A percentile compares a stretch with the other conserved stretches of the same genome.
These are phyloP conservation scores for Linepithema humile DNA, from an alignment of 1,140 invertebrate genomes.

Conservation along the genomic window DNA sequence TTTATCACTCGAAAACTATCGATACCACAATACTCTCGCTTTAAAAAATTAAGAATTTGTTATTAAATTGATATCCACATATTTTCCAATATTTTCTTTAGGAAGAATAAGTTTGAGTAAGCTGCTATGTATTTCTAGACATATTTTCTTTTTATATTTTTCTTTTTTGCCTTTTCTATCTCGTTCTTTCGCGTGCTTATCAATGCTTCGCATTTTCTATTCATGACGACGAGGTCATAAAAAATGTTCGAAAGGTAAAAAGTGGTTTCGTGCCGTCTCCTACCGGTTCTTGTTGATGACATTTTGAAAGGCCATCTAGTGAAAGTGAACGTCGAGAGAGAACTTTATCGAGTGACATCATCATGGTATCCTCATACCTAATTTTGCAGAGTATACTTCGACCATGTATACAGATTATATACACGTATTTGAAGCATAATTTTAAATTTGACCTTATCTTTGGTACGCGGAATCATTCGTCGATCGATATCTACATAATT, in stretches of 20 bases:
- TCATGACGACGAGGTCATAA: constrained; percentile 35
- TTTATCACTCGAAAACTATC: no score
- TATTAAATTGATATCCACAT: no score
- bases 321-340: constrained; percentile 67
- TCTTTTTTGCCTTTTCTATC: background rate
- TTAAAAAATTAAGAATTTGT: no score
- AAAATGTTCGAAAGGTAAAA: constrained; percentile 59
- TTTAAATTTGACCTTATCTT: constrained; percentile 29
- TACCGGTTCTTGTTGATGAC: constrained; percentile 65
- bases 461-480: background rate
- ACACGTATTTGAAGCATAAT: background rate
- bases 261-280: constrained; percentile 27
- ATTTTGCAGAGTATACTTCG: constrained; percentile 27
- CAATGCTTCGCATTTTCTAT: constrained; percentile 3
- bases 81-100: no score
- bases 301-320: constrained; percentile 77
- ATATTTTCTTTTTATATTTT: background rate
- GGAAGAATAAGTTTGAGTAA: no score
- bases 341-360: constrained; percentile 64
- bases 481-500: constrained; percentile 1
- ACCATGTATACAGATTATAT: background rate
- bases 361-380: constrained; percentile 57
- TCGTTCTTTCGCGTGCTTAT: constrained; percentile 14
- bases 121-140: background rate
- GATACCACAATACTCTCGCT: no score